A percentile compares a stretch with the other conserved stretches of the same genome.
phyloP scores from a whole-genome alignment of 2,113 vertebrate genomes.

The Macroglossus sobrinus region DNA sequence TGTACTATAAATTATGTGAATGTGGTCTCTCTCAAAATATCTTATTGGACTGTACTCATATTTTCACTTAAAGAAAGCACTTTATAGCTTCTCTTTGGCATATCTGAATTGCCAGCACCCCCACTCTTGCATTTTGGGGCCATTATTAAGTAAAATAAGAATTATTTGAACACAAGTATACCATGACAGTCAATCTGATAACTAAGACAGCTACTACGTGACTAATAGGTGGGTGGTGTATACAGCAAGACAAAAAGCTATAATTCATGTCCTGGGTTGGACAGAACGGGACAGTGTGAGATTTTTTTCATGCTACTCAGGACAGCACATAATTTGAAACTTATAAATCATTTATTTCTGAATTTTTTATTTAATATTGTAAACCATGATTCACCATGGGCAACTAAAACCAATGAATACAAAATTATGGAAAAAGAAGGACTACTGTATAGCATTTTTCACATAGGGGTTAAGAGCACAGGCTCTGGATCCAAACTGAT shows the following conservation, averaged over 20 bases:
- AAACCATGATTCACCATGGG: neutral
- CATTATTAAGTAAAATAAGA: neutral
- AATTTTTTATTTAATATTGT: neutral
- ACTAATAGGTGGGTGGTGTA: neutral
- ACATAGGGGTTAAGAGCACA: neutral
- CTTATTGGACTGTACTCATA: neutral
- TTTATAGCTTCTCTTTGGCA: neutral
- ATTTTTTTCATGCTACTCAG: neutral
- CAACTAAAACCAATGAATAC: neutral
- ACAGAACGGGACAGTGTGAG: neutral
- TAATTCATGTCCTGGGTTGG: neutral
- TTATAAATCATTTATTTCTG: neutral
- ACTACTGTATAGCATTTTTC: neutral
- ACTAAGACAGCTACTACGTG: neutral
- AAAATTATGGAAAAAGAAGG: neutral
- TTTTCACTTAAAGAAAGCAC: neutral
- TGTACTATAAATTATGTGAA: neutral
- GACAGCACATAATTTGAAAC: neutral
- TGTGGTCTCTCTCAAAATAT: neutral
- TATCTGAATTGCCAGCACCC: neutral
- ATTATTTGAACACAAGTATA: neutral
- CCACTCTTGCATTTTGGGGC: neutral
- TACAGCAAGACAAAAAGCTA: neutral
- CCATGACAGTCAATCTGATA: neutral
- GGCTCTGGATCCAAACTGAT: neutral